Base-by-base conservation (phyloP, 92 coral and sea anemone genomes). In the Siderastrea siderea region DNA sequence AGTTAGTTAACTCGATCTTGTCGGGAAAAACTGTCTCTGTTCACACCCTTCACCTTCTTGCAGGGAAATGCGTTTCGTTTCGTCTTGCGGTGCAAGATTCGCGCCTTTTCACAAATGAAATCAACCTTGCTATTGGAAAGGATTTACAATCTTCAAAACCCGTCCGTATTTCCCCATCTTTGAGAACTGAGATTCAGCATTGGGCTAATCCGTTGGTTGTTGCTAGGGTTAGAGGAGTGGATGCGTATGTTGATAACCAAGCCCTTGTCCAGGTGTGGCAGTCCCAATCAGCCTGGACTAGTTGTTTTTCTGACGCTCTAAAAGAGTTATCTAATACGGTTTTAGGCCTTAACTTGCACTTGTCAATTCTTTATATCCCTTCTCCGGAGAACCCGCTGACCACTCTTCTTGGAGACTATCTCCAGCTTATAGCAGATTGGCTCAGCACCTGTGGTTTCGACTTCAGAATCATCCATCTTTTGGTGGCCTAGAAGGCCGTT, bases 11-110 rank as follows among this genome's bases (percentile, higher is more conserved):
- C 46, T 60, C 80, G 5, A 61, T 62, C 4, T n/a, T 83, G 12
- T 58, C 59, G 1, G 51, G 43, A 2, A 12, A 7, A 3, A 48
- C 12, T 45, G 80, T 74, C 12, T 84, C 88, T 1, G n/a, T 47
- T 13, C 68, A n/a, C 68, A 47, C 83, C 57, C 82, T 85, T 19
- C 89, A 75, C 14, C 6, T 55, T 5, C 77, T 85, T 7, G 73
- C 89, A 4, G 83, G 83, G 26, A 85, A 75, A 67, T 75, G 83
- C 64, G 49, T 76, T 7, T 85, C 89, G 57, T 64, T 77, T 50
- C 19, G 47, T 47, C 54, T 86, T 11, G 90, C 79, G 6, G 52
- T 69, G 3, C 79, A 67, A 43, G 90, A 57, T 52, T 9, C 84
- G 3, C 14, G 85, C 15, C 69, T 77, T 6, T 78, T 6, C 51